phyloP scores from a whole-genome alignment of 2,888 invertebrate species.

The Pseudococcus jackbeardsleyi region DNA sequence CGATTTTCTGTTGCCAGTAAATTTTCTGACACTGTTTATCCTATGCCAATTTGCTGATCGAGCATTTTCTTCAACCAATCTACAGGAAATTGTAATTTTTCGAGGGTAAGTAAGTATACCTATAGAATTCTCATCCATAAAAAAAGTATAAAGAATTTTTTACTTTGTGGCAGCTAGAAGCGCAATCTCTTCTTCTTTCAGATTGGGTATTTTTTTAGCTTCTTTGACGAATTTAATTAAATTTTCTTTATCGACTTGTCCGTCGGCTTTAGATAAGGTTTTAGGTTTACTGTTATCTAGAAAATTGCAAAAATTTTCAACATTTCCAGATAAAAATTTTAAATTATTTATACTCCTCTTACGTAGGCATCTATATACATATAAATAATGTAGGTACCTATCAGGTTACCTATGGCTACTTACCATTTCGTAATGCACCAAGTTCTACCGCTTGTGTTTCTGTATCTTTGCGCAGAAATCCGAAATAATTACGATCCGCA shows the following conservation, averaged over 20 bases:
- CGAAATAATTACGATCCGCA: conserved; percentile 72
- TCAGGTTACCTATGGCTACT: neutral
- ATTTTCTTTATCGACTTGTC: conserved; percentile 70
- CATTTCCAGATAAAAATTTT: no score
- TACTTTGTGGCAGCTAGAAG: conserved; percentile 73
- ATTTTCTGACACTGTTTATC: conserved; percentile 72
- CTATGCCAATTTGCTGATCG: conserved; percentile 75
- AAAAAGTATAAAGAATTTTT: conserved; percentile 62
- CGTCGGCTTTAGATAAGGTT: conserved; percentile 69
- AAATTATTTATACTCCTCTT: no score
- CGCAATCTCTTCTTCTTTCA: conserved; percentile 74
- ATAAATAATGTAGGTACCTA: no score
- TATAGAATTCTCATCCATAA: no score
- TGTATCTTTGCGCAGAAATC: conserved; percentile 69
- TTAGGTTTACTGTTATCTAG: conserved; percentile 64
- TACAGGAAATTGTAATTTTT: conserved; percentile 65
- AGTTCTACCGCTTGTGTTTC: conserved; percentile 71
- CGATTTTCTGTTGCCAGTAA: conserved; percentile 72
- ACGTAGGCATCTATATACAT: no score
- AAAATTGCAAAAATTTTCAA: no score
- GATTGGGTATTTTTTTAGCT: conserved; percentile 71
- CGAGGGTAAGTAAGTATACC: neutral
- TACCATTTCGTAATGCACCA: conserved; percentile 68
- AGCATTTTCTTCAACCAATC: conserved; percentile 71
- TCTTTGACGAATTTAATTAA: conserved; percentile 72